These are phyloP conservation scores for Dorcus hopei DNA, from an alignment of 2,888 invertebrate species.

Conservation along the genomic window DNA sequence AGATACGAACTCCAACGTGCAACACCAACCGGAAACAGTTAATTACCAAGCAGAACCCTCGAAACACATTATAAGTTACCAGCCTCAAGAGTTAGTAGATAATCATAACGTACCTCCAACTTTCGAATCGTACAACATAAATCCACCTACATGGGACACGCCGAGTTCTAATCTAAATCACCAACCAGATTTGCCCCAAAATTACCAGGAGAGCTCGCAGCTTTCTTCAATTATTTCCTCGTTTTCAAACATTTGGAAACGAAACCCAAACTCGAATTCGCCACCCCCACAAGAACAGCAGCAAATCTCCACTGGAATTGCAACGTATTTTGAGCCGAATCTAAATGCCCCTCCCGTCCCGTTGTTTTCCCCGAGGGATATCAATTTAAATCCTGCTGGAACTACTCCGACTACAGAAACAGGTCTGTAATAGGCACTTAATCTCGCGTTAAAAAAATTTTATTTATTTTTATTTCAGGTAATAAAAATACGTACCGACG, in stretches of 20 bases:
- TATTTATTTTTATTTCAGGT: conserved; percentile 27
- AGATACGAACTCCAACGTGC: too few relatives aligned
- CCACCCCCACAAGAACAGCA: not conserved
- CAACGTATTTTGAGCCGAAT: not conserved
- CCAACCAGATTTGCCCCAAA: not conserved
- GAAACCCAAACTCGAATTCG: not conserved
- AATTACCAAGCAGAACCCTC: too few relatives aligned
- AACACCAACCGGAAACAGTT: too few relatives aligned
- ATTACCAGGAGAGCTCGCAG: conserved; percentile 18
- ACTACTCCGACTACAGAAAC: not conserved
- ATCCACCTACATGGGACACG: not conserved
- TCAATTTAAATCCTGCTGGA: not conserved
- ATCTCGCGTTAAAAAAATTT: not conserved
- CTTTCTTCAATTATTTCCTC: conserved; percentile 64
- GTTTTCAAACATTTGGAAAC: conserved; percentile 53
- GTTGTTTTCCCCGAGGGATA: conserved; percentile 24
- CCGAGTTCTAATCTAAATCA: not conserved
- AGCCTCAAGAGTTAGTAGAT: too few relatives aligned
- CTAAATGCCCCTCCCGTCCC: conserved; percentile 31
- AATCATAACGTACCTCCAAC: not conserved
- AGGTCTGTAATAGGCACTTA: not conserved
- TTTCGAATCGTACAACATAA: not conserved
- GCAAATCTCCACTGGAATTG: not conserved
- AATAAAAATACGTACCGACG: conserved; percentile 61
- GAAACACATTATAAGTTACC: too few relatives aligned